Conservation (phyloP, 2,797 vertebrate genomes). For the Lates japonicus region DNA sequence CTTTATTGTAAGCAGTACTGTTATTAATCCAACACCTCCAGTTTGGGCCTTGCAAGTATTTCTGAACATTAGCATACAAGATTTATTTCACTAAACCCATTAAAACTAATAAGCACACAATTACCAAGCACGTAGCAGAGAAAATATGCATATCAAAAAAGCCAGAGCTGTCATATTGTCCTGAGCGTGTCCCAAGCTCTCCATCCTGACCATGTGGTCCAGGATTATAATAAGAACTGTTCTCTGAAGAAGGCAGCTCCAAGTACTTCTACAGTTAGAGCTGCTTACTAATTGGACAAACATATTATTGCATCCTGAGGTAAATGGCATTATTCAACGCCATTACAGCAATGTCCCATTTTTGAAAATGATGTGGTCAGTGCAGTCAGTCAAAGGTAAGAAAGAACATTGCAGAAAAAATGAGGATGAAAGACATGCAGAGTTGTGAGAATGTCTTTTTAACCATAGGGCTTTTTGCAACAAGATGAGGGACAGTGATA, state of each 20-base stretch:
- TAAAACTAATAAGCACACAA: conserved; percentile 83
- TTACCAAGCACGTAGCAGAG: conserved; percentile 70
- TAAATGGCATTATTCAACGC: conserved; percentile 66
- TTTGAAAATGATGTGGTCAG: conserved; percentile 43
- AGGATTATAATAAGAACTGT: conserved; percentile 75
- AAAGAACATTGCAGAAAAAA: too few relatives aligned
- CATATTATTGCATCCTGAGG: conserved; percentile 74
- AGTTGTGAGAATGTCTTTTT: conserved; percentile 46
- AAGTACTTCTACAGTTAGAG: conserved; percentile 50
- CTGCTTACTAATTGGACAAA: conserved; percentile 83
- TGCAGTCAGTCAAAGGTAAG: conserved; percentile 49
- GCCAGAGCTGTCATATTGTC: conserved; percentile 77
- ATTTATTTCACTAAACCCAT: conserved; percentile 77
- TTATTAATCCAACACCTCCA: conserved; percentile 67
- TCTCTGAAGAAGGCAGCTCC: conserved; percentile 56
- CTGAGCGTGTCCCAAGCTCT: conserved; percentile 74
- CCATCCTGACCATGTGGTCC: conserved; percentile 75
- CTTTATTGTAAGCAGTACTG: conserved; percentile 38
- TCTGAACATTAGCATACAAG: conserved; percentile 62
- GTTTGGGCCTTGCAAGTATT: conserved; percentile 48
- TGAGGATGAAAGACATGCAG: conserved; percentile 37
- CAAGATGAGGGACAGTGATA: conserved; percentile 68
- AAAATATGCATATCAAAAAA: conserved; percentile 81
- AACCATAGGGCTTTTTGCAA: conserved; percentile 66
- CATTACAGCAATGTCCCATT: conserved; percentile 56